Evolutionary conservation across 2,797 vertebrate species (phyloP).

Genomic region (Coregonus sp.): DNA sequence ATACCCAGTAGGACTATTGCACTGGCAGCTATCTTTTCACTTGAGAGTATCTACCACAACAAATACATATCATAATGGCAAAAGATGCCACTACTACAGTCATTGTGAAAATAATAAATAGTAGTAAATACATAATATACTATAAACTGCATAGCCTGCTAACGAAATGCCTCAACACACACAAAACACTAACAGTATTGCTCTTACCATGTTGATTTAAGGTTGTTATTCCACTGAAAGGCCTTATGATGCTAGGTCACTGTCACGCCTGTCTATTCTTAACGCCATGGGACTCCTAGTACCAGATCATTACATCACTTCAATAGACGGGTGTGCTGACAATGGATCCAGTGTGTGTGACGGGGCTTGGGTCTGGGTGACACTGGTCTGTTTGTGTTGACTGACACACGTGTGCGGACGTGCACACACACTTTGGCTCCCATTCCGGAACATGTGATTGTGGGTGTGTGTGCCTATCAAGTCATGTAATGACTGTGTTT

Average conservation of each 20-base stretch:
- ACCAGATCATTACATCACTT: constrained; percentile 64
- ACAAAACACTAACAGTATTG: background rate
- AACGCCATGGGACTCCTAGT: constrained; percentile 45
- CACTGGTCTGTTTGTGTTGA: constrained; percentile 32
- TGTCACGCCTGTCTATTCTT: background rate
- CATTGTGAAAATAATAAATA: constrained; percentile 1
- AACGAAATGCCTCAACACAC: background rate
- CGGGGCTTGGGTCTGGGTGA: constrained; percentile 21
- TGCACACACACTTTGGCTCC: no score
- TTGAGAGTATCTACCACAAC: background rate
- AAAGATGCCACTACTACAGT: background rate
- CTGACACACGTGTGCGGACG: background rate
- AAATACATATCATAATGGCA: background rate
- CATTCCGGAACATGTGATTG: background rate
- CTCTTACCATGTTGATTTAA: constrained; percentile 61
- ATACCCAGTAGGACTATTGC: constrained; percentile 42
- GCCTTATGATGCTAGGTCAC: constrained; percentile 26
- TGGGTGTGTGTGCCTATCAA: no score
- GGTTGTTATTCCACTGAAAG: constrained; percentile 15
- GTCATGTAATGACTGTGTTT: no score
- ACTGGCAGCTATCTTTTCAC: constrained; percentile 20
- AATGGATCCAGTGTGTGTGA: constrained; percentile 62
- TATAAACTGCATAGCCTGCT: background rate
- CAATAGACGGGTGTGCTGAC: constrained; percentile 37
- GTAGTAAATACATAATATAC: background rate